Evolutionary conservation across 2,888 invertebrate genomes (phyloP), one percentile per base, ranked within the genome.

Genomic region (Zelleria hepariella): DNA sequence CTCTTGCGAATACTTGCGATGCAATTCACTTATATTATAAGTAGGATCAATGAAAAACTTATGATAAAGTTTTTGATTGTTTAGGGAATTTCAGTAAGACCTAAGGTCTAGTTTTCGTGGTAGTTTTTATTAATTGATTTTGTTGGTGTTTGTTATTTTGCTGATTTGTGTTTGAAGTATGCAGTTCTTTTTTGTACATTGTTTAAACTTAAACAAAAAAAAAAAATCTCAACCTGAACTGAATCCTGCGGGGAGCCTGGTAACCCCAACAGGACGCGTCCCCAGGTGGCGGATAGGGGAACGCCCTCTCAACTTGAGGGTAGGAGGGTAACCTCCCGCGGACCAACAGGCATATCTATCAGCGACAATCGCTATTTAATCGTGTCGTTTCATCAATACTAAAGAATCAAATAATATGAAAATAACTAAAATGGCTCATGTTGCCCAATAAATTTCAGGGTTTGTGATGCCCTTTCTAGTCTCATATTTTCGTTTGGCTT

Each of bases 201-300:
- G 4, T 42, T 15, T 15, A 42, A 42, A n/a, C n/a, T n/a, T n/a
- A n/a, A n/a, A n/a, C n/a, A n/a, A n/a, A n/a, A n/a, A n/a, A n/a
- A n/a, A n/a, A n/a, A n/a, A n/a, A n/a, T n/a, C n/a, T n/a, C n/a
- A n/a, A n/a, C n/a, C n/a, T n/a, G n/a, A 15, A 42, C 3, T 51
- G 21, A 51, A 51, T 51, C 51, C 51, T 51, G 51, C 49, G 47
- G 47, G 57, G 57, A 47, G 47, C 47, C 57, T 47, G 47, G 24
- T 21, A 56, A 47, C 57, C 57, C 57, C 24, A 15, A 48, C 25
- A 48, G 57, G 25, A 57, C 57, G 57, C 57, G 57, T 57, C 57
- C 57, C 49, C 57, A 15, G 57, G 57, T 57, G 48, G 57, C 57
- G 57, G 57, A 57, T 57, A 48, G 57, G 57, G 57, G 57, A 48